Evolutionary conservation across 2,888 invertebrate species (phyloP), one percentile per base, ranked within the genome.

Genomic region (Troglohyphantes excavatus): DNA sequence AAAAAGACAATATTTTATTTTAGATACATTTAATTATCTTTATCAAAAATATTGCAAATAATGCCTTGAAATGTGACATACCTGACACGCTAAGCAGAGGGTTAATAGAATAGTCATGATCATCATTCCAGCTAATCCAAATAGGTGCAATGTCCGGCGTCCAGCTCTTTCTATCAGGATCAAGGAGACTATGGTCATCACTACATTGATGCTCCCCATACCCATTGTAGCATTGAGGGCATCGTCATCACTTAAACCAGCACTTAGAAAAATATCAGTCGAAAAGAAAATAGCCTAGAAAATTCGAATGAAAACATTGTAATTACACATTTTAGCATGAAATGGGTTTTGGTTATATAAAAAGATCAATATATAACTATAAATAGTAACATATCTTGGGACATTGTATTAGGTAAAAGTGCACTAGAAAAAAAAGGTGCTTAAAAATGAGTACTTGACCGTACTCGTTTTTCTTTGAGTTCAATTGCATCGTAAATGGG

Each of bases 151-250:
- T 0, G 97, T 96, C 93, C 97, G 96, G 70, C 98, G 94, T 0
- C 98, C 98, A 7, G 96, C 96, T 91, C 95, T 95, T 93, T 98
- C 98, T 90, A 98, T 96, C 90, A 97, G 94, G 33, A 96, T 93
- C 85, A 97, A 94, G 0, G 97, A 97, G 9, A 97, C 95, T 2
- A 97, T 92, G 0, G 98, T 98, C 97, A 97, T 97, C 1, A 96
- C 92, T 0, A 98, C 97, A 93, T 98, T 98, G 94, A 97, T 96
- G 0, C 95, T 95, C 0, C 97, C 97, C 95, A 97, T 97, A 1
- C 96, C 97, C 87, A 98, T 94, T 0, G 98, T 98, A 0, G 97
- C 97, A 91, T 95, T 96, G 92, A 96, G 96, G 0, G 98, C 95
- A 63, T 95, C 94, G 0, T 93, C 92, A 0, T 94, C 94, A 2